Base-by-base conservation (phyloP, 2,113 vertebrate genomes). In the Serilophus lunatus region DNA sequence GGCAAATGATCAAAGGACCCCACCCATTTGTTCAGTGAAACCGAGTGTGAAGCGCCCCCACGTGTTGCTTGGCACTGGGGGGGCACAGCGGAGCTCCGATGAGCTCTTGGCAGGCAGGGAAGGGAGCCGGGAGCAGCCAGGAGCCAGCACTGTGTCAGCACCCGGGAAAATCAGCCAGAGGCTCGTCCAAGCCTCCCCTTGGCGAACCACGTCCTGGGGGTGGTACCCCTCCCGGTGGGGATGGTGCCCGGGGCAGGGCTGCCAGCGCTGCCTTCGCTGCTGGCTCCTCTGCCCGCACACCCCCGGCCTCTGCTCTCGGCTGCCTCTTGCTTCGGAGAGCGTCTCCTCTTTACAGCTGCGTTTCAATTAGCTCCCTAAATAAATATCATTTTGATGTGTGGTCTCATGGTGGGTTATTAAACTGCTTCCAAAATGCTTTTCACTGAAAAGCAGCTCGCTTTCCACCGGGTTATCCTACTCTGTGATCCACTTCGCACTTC, bases 51-150 rank as follows among this genome's bases (percentile, higher is more conserved):
- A 40, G 9, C 2, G 29, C 18, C 74, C 1, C 12, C 31, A 4
- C 10, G n/a, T 1, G 0, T 4, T 0, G 0, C 13, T 10, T 4
- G 1, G 2, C 0, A 2, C 51, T 3, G 42, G 74, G 11, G n/a
- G n/a, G n/a, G n/a, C n/a, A n/a, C n/a, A n/a, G n/a, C n/a, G n/a
- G n/a, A n/a, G n/a, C n/a, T n/a, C n/a, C n/a, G n/a, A n/a, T n/a
- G n/a, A n/a, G n/a, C n/a, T n/a, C n/a, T n/a, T n/a, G n/a, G n/a
- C n/a, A n/a, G n/a, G n/a, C n/a, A n/a, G n/a, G n/a, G n/a, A n/a
- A n/a, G n/a, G n/a, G n/a, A n/a, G n/a, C n/a, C n/a, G n/a, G n/a
- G n/a, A n/a, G n/a, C n/a, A n/a, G n/a, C n/a, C n/a, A n/a, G n/a
- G n/a, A n/a, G n/a, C n/a, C n/a, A n/a, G n/a, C n/a, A n/a, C 68